Percentiles rank a stretch among this genome's conserved stretches.
phyloP scores from a whole-genome alignment of 2,797 vertebrate genomes.

The Channallabes apus region DNA sequence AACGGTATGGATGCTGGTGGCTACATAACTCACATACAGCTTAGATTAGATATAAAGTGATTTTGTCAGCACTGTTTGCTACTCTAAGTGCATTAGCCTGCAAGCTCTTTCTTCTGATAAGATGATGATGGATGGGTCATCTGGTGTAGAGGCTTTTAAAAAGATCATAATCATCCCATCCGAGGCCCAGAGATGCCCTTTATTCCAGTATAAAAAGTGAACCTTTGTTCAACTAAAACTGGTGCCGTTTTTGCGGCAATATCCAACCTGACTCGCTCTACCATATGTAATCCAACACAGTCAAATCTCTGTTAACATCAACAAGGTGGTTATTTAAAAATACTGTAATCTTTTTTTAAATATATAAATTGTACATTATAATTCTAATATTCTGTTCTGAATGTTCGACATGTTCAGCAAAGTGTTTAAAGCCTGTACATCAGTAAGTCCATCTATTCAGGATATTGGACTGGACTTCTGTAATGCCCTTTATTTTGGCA shows the following conservation, averaged over 20 bases:
- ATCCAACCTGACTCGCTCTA: neutral
- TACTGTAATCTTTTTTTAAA: no score
- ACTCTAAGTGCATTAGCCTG: constrained; percentile 19
- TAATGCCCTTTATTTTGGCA: no score
- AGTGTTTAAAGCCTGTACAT: neutral
- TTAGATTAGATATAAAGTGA: neutral
- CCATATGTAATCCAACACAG: neutral
- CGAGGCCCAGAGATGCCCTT: neutral
- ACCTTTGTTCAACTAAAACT: neutral
- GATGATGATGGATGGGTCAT: constrained; percentile 5
- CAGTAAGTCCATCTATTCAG: neutral
- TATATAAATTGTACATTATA: neutral
- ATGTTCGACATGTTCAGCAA: neutral
- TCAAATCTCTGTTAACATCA: neutral
- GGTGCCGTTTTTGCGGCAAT: neutral
- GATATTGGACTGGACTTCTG: no score
- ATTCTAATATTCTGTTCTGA: neutral
- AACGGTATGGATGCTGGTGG: neutral
- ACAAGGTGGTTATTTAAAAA: neutral
- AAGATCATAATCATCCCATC: neutral
- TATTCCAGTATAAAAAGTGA: neutral
- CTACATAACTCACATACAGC: neutral
- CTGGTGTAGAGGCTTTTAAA: constrained; percentile 19
- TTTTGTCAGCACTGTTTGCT: constrained; percentile 7
- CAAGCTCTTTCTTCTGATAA: neutral